These are phyloP conservation scores for Cynocephalus volans DNA, from an alignment of 2,113 vertebrate genomes.

Conservation along the genomic window DNA sequence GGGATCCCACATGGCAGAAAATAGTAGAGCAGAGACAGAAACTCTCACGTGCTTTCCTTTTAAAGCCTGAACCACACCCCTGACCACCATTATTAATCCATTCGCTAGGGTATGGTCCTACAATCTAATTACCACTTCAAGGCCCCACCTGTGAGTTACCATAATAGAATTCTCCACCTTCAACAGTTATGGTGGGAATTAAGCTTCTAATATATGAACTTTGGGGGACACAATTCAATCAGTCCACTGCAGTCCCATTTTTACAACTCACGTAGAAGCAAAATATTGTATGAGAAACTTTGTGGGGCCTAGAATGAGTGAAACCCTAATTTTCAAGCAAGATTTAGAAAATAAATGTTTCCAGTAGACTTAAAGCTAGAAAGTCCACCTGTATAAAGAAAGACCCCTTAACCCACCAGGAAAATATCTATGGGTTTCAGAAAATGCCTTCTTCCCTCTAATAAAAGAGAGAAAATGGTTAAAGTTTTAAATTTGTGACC, in stretches of 20 bases:
- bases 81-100: no score
- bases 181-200: no score
- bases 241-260: not conserved
- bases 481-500: not conserved
- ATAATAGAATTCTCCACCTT: no score
- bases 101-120: no score
- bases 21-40: no score
- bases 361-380: not conserved
- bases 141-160: no score
- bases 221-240: no score
- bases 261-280: slow-evolving; percentile 62
- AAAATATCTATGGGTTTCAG: not conserved
- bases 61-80: no score
- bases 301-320: slow-evolving; percentile 27
- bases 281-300: slow-evolving; percentile 66
- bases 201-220: no score
- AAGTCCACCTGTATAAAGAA: not conserved
- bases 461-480: slow-evolving; percentile 22
- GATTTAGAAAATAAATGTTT: slow-evolving; percentile 58
- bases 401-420: not conserved
- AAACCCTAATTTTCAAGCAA: not conserved
- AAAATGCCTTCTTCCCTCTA: not conserved
- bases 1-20: no score
- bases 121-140: no score
- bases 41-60: no score